Evolutionary conservation across 2,888 invertebrate species (phyloP), one percentile per base, ranked within the genome.

Genomic region (Meganola albula): DNA sequence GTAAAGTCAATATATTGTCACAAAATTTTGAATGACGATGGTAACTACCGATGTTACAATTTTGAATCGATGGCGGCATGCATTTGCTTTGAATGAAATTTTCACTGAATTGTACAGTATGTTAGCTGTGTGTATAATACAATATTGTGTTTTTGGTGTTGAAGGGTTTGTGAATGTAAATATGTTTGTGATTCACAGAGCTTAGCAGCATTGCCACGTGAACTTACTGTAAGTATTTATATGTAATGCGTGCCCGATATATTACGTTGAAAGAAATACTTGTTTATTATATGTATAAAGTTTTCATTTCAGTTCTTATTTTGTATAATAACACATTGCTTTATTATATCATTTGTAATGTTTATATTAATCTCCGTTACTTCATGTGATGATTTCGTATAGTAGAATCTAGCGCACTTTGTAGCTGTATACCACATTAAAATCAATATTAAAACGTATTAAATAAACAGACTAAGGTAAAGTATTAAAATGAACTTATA

Each of bases 131-230:
- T 66, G 63, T 64, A 61, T 59, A 12, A 62, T 63, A 66, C 56
- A 58, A 44, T 42, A 20, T 46, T 38, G 32, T 51, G 44, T 48
- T 44, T 36, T 35, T 27, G 35, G 48, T 35, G 41, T 37, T 37
- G 35, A 56, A 45, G 43, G 51, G 54, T 60, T 66, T 70, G 73
- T 60, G 69, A 74, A 74, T 82, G 77, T 84, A 79, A 73, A 82
- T 82, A 83, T 79, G 68, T 87, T 84, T 86, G 66, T 83, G 76
- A 69, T 88, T 89, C 92, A 80, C 93, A 93, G 93, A 92, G 89
- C 87, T 89, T 93, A 90, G 92, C 93, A 68, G 91, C 92, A 76
- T 88, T 93, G 68, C 92, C 93, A 69, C 90, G 90, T 80, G 92
- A 92, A 75, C 89, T 92, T 78, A 92, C 91, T 76, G 93, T 93